Conservation (phyloP, 1,140 invertebrate genomes). For the Piezodorus guildinii region DNA sequence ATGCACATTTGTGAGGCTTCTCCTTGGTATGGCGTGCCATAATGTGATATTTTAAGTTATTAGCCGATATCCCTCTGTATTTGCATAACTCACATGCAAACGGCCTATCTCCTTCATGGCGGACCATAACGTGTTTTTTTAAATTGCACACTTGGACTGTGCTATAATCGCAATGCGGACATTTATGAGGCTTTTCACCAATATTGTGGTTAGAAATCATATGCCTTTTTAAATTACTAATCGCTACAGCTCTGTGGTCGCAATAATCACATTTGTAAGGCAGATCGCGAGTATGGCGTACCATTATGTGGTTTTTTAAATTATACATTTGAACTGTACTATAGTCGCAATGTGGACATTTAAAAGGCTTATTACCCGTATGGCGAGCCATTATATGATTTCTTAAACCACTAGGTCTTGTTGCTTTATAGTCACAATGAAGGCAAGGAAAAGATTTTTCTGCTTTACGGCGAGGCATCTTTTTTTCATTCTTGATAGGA, state of each 20-base stretch:
- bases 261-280: not conserved
- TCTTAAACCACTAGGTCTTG: not conserved
- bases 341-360: not conserved
- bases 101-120: not conserved
- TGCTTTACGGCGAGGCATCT: not conserved
- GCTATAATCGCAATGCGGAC: not conserved
- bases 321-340: not conserved
- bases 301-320: not conserved
- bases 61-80: not conserved
- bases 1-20: not conserved
- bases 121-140: not conserved
- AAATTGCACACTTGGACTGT: not conserved
- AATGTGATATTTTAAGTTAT: not conserved
- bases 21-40: not conserved
- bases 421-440: not conserved
- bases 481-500: no score
- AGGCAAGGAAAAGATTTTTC: not conserved
- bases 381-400: not conserved
- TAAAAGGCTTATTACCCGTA: not conserved
- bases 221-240: not conserved
- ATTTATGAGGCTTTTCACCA: not conserved
- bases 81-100: not conserved
- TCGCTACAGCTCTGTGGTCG: not conserved
- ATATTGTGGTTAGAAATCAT: not conserved
- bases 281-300: not conserved